Percentiles rank a stretch among this genome's conserved stretches.
phyloP scores from a whole-genome alignment of 2,888 invertebrate genomes.

The Chloroclystis v-ata region DNA sequence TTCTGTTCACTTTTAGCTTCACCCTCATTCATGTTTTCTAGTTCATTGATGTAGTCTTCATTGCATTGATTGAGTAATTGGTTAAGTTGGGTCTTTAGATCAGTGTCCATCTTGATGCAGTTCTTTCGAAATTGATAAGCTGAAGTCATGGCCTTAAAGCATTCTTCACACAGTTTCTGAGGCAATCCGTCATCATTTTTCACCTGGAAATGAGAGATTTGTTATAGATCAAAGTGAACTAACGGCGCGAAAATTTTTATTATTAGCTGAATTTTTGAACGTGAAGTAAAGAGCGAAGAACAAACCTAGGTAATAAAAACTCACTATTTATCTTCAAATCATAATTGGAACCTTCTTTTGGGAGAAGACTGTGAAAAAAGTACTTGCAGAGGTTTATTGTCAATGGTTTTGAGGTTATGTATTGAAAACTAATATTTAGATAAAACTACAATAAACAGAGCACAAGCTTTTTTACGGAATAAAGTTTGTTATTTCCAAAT shows the following conservation, averaged over 20 bases:
- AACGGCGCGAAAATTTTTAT: too few species aligned
- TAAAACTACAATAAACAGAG: too few species aligned
- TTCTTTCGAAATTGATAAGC: constrained; percentile 66
- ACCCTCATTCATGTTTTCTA: constrained; percentile 26
- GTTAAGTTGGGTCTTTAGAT: constrained; percentile 57
- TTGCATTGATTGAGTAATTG: constrained; percentile 41
- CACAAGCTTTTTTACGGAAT: too few species aligned
- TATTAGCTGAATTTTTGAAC: too few species aligned
- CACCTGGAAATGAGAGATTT: constrained; percentile 49
- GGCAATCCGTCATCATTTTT: constrained; percentile 61
- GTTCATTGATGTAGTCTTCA: constrained; percentile 30
- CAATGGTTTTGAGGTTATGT: constrained; percentile 3
- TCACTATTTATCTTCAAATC: too few species aligned
- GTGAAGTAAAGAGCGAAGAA: too few species aligned
- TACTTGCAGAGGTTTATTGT: neutral
- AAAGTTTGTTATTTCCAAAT: too few species aligned
- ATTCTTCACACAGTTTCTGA: constrained; percentile 62
- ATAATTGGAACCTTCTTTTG: too few species aligned
- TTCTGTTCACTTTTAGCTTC: constrained; percentile 13
- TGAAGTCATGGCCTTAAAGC: constrained; percentile 53
- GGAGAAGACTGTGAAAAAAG: neutral
- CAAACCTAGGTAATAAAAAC: too few species aligned
- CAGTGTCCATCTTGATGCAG: constrained; percentile 67
- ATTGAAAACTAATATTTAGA: too few species aligned
- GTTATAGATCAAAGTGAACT: too few species aligned